Conservation (phyloP, 2,888 invertebrate species). For the Agonopterix alstromeriana region DNA sequence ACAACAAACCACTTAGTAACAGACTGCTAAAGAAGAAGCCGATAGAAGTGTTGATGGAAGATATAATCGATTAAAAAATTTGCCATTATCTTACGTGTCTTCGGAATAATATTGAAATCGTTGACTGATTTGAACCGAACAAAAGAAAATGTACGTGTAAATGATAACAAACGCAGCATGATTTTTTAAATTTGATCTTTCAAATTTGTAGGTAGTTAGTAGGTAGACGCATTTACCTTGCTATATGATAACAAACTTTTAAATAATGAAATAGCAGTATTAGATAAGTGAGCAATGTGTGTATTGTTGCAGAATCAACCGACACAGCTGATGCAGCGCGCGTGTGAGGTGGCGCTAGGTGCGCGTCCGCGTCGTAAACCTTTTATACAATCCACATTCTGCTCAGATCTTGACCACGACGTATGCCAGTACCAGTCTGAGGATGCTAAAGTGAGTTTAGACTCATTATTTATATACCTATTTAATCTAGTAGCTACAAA, state of each 20-base stretch:
- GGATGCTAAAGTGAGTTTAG: too few species aligned
- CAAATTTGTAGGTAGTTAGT: too few species aligned
- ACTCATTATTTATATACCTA: too few species aligned
- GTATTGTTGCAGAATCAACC: slow-evolving; percentile 53
- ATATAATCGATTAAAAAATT: slow-evolving; percentile 28
- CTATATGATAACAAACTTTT: neutral
- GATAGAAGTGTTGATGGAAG: slow-evolving; percentile 47
- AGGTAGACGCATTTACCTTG: too few species aligned
- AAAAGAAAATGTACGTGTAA: too few species aligned
- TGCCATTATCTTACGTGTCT: neutral
- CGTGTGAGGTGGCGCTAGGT: slow-evolving; percentile 58
- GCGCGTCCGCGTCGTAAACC: slow-evolving; percentile 40
- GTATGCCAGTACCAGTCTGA: too few species aligned
- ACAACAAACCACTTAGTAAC: slow-evolving; percentile 22
- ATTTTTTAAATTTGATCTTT: too few species aligned
- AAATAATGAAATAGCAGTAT: neutral
- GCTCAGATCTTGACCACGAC: too few species aligned
- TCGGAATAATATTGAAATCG: too few species aligned
- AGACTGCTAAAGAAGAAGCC: slow-evolving; percentile 41
- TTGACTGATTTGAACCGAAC: too few species aligned
- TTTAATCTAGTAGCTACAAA: too few species aligned
- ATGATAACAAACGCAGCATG: too few species aligned
- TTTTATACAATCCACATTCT: slow-evolving; percentile 31
- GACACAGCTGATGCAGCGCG: slow-evolving; percentile 52
- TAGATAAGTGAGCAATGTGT: neutral